Evolutionary conservation across 2,113 vertebrate species (phyloP), one percentile per base, ranked within the genome.

Genomic region (Tachysurus vachellii): DNA sequence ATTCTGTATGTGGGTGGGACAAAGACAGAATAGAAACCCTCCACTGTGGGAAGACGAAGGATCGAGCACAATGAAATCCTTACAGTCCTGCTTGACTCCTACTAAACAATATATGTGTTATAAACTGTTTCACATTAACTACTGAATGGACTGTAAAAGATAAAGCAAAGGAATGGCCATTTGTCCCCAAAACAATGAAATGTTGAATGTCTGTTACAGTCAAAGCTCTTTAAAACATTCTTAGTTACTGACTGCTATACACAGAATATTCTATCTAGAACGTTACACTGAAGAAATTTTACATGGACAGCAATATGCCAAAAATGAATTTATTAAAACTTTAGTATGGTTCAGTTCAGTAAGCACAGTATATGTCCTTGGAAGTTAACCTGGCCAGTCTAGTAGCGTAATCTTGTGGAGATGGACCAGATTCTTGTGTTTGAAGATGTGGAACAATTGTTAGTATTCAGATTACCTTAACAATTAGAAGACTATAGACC

Each of bases 11-110:
- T 68, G 31, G 84, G 85, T 36, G n/a, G 80, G 59, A 86, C 59
- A 86, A 82, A 88, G 62, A 59, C 88, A 86, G 83, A 86, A 81
- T 36, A 82, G 73, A 86, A 89, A 73, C 3, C 16, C 73, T 83
- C 54, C 71, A 71, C 62, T 83, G 84, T 86, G 80, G 17, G 53
- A 76, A 66, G 73, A 62, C 26, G 21, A 26, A 59, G 61, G 44
- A 84, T 28, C 73, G 36, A 26, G 31, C 73, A 76, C 16, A 75
- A 68, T 62, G 42, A 53, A 71, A 62, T 61, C 77, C 36, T 50
- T 14, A 66, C 42, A 36, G 75, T 80, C 23, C 47, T 86, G 61
- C 23, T 36, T 80, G 75, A 80, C 61, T 86, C 44, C 75, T 68
- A 80, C 75, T 86, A 26, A 66, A 80, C 13, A 56, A 86, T 66